Evolutionary conservation across 2,888 invertebrate species (phyloP).

Genomic region (Dicyrtoma fusca): DNA sequence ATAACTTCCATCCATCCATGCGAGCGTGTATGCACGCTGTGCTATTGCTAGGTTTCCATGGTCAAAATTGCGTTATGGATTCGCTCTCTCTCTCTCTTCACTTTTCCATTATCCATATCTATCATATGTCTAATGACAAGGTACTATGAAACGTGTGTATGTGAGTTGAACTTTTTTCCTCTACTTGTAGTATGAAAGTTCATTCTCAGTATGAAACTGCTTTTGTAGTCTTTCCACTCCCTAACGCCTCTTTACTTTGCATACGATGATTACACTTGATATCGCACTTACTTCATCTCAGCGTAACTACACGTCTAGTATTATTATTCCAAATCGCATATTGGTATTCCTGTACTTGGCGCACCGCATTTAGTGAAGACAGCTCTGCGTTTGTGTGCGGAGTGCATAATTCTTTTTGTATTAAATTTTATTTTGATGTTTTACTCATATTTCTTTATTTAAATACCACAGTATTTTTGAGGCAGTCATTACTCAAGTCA

Average conservation of each 20-base stretch:
- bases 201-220: slow-evolving; percentile 4
- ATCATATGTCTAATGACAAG: not conserved
- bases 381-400: not conserved
- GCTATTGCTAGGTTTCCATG: slow-evolving; percentile 27
- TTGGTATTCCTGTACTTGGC: not conserved
- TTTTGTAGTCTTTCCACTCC: slow-evolving; percentile 12
- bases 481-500: too few species aligned
- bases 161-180: too few species aligned
- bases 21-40: not conserved
- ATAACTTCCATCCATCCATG: slow-evolving; percentile 1
- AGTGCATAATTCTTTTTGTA: too few species aligned
- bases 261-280: slow-evolving; percentile 33
- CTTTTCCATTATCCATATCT: slow-evolving; percentile 14
- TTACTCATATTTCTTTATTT: too few species aligned
- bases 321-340: too few species aligned
- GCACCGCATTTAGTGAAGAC: not conserved
- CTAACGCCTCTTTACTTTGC: slow-evolving; percentile 24
- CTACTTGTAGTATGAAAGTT: too few species aligned
- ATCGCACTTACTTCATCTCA: slow-evolving; percentile 36
- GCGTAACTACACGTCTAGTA: slow-evolving; percentile 17
- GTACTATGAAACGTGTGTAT: too few species aligned
- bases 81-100: slow-evolving; percentile 2
- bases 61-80: slow-evolving; percentile 16
- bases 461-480: too few species aligned
- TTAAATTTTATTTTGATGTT: too few species aligned